These are phyloP conservation scores for Ericerus pela DNA, from an alignment of 1,140 invertebrate species.

Conservation along the genomic window DNA sequence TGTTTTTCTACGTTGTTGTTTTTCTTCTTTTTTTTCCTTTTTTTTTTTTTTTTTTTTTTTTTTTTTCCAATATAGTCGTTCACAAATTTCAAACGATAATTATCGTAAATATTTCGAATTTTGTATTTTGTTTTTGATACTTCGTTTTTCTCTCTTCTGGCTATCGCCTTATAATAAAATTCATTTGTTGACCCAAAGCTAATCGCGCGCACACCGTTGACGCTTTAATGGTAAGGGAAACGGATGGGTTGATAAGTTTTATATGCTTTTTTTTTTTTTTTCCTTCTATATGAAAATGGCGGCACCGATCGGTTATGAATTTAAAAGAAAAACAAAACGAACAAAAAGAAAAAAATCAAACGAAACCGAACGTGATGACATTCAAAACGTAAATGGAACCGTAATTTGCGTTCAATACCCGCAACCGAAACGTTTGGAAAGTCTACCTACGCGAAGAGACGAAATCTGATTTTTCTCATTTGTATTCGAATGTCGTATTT, in stretches of 20 bases:
- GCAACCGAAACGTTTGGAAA: slow-evolving; percentile 1
- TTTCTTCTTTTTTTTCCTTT: no score
- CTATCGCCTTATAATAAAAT: no score
- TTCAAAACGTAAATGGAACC: slow-evolving; percentile 3
- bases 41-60: no score
- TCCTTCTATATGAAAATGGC: background rate
- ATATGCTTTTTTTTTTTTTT: background rate
- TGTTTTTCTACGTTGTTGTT: no score
- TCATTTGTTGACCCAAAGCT: slow-evolving; percentile 4
- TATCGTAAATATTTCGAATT: no score
- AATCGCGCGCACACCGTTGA: background rate
- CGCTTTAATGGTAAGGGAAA: slow-evolving; percentile 1
- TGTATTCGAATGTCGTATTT: background rate
- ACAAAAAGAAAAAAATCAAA: slow-evolving; percentile 1
- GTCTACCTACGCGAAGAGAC: background rate
- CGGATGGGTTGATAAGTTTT: background rate
- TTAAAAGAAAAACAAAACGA: no score
- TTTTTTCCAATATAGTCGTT: no score
- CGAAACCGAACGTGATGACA: slow-evolving; percentile 9
- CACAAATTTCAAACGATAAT: no score
- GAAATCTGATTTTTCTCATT: background rate
- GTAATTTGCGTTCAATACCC: background rate
- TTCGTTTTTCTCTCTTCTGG: no score
- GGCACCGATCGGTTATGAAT: background rate
- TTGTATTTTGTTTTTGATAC: no score